Evolutionary conservation across 2,888 invertebrate species (phyloP).

Genomic region (Nycteola revayana): DNA sequence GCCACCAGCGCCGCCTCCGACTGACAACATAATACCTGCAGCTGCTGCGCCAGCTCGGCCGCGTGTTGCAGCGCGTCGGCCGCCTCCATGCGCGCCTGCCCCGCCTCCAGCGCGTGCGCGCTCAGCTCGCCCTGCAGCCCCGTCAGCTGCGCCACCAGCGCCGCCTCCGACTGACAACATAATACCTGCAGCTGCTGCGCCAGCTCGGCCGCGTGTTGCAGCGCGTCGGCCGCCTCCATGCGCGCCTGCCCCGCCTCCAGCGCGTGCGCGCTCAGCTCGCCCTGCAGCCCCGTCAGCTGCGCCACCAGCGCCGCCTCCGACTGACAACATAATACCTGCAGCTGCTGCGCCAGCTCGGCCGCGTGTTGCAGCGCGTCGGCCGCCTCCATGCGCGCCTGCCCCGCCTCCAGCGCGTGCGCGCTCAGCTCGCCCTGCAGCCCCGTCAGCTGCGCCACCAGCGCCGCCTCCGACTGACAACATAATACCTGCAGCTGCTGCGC

Average conservation of each 20-base stretch:
- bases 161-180: slow-evolving; percentile 50
- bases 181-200: slow-evolving; percentile 83
- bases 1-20: too few species aligned
- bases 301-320: slow-evolving; percentile 1
- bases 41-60: slow-evolving; percentile 1
- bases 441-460: slow-evolving; percentile 64
- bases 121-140: too few species aligned
- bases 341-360: slow-evolving; percentile 76
- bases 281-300: slow-evolving; percentile 11
- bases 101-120: too few species aligned
- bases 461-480: slow-evolving; percentile 63
- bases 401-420: slow-evolving; percentile 57
- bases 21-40: neutral
- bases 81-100: slow-evolving; percentile 75
- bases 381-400: slow-evolving; percentile 74
- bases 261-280: slow-evolving; percentile 9
- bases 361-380: slow-evolving; percentile 71
- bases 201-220: slow-evolving; percentile 82
- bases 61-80: slow-evolving; percentile 22
- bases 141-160: slow-evolving; percentile 22
- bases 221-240: slow-evolving; percentile 82
- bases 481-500: too few species aligned
- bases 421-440: slow-evolving; percentile 67
- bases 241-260: slow-evolving; percentile 58
- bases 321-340: slow-evolving; percentile 67